Evolutionary conservation across 2,113 vertebrate genomes (phyloP).

Genomic region (Mustelus asterias): DNA sequence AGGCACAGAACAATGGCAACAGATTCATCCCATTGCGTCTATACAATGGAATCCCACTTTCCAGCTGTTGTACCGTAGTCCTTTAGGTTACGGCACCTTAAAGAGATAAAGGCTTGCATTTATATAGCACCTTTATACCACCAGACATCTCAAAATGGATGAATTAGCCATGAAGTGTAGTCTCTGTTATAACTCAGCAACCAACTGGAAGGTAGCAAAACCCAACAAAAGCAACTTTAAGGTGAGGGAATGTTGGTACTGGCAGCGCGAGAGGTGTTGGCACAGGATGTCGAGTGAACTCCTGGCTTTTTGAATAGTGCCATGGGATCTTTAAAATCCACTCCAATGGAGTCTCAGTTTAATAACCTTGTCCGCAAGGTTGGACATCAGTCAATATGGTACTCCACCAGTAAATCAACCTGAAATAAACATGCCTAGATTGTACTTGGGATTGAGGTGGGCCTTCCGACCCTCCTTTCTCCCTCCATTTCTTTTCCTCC

Average conservation of each 20-base stretch:
- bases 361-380: neutral
- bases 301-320: neutral
- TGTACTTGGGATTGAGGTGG: neutral
- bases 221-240: neutral
- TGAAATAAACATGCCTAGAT: neutral
- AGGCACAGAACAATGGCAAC: neutral
- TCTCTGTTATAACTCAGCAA: neutral
- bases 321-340: neutral
- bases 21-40: neutral
- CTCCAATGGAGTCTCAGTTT: neutral
- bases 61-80: neutral
- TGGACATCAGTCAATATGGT: neutral
- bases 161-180: neutral
- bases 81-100: neutral
- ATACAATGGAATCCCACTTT: neutral
- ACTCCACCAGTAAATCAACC: no score
- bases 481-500: neutral
- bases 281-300: neutral
- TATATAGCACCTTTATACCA: neutral
- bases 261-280: neutral
- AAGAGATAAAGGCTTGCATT: neutral
- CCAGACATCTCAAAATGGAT: neutral
- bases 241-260: neutral
- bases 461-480: neutral
- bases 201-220: neutral